Base-by-base conservation (phyloP, 92 coral and sea anemone species). In the Chrysogorgia sp. region DNA sequence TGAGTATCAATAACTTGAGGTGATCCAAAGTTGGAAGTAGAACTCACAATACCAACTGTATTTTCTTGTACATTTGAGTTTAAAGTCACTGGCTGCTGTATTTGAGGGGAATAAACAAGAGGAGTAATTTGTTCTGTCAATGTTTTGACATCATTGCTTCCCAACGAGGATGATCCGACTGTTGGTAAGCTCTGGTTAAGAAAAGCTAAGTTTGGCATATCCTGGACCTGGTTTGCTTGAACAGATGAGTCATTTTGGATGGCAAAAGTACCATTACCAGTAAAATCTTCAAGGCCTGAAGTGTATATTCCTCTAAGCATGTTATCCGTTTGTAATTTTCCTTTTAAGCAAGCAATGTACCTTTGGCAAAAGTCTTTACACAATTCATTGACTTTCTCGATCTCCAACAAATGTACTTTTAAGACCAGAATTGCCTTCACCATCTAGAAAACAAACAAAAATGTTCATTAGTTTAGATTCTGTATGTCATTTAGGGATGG, bases 301-400 rank as follows among this genome's bases (percentile, higher is more conserved):
- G 79, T 50, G n/a, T 50, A 72, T 10, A 72, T 96, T 64, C 97
- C 92, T 17, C 96, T 85, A 0, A 96, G 89, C 26, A 96, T 80
- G 60, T 96, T 96, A 49, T 96, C 99, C 63, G 97, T 96, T 82
- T 96, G 99, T 92, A 96, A 86, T 57, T 96, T 96, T 19, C 99
- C 99, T 79, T 96, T 96, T 19, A 96, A 90, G 80, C 99, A 96
- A 40, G 97, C 97, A 83, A 96, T 96, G 75, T 96, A 96, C n/a
- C 99, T 71, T 72, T 96, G 99, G 70, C 99, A 96, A 63, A 96
- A 96, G 79, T 96, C 99, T 78, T 96, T 96, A 63, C 99, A 96
- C 32, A 96, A 90, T 58, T 96, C 99, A 79, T 96, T 96, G 32
- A 96, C 99, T 76, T 96, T 96, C 81, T 96, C 99, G 15, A 96